Conservation (phyloP, 2,888 invertebrate genomes). For the Calliscelio sp. region DNA sequence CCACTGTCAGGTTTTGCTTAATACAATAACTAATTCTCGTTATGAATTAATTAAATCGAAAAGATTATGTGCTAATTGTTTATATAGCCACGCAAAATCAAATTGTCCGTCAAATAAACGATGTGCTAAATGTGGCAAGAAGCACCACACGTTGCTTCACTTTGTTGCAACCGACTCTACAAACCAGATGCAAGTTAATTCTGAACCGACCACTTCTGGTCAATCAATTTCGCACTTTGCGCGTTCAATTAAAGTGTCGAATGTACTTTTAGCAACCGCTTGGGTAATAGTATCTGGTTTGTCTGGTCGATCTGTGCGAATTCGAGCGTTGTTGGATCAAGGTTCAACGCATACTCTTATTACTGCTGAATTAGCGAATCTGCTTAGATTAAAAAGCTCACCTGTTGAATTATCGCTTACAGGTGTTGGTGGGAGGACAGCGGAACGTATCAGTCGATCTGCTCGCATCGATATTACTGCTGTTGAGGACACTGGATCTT, state of each 20-base stretch:
- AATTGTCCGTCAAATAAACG: neutral
- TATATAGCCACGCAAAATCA: slow-evolving; percentile 9
- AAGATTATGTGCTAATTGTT: slow-evolving; percentile 31
- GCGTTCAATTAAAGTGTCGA: neutral
- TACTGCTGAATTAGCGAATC: neutral
- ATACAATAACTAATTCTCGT: neutral
- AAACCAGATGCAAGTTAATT: neutral
- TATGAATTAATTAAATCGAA: slow-evolving; percentile 11
- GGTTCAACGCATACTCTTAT: slow-evolving; percentile 34
- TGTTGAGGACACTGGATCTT: neutral
- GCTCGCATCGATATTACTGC: neutral
- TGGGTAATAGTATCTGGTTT: slow-evolving; percentile 14
- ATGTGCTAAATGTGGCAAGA: slow-evolving; percentile 22
- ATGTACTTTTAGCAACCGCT: slow-evolving; percentile 32
- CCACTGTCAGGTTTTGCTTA: too few species aligned
- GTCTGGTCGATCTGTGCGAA: neutral
- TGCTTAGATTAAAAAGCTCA: neutral
- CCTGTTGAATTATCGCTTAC: slow-evolving; percentile 3
- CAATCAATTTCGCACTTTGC: neutral
- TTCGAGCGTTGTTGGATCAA: slow-evolving; percentile 32
- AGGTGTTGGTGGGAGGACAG: neutral
- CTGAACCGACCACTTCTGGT: neutral
- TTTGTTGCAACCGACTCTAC: slow-evolving; percentile 1
- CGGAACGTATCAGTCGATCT: slow-evolving; percentile 7
- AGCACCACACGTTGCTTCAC: slow-evolving; percentile 40